These are phyloP conservation scores for Xestia c-nigrum DNA, from an alignment of 2,888 invertebrate species.

Conservation along the genomic window DNA sequence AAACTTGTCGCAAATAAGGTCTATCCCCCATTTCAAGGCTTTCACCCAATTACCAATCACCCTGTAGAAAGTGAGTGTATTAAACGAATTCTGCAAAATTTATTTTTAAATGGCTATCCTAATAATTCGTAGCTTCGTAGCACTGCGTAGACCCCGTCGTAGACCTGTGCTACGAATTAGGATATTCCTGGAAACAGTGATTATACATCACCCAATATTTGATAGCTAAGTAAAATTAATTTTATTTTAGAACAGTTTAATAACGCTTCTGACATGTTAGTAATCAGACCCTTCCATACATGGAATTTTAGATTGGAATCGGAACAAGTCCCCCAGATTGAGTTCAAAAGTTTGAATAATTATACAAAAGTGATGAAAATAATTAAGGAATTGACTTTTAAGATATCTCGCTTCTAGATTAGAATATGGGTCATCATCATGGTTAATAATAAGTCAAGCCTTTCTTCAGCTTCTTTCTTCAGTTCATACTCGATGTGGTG, in stretches of 20 bases:
- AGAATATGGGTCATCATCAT: background rate
- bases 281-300: background rate
- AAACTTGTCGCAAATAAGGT: too few species aligned
- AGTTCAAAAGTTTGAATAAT: background rate
- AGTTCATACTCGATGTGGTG: background rate
- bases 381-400: too few species aligned
- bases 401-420: too few species aligned
- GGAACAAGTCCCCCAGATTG: background rate
- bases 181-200: background rate
- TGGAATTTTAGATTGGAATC: background rate
- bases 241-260: background rate
- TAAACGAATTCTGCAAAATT: background rate
- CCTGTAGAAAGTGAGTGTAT: background rate
- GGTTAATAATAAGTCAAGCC: background rate
- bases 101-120: background rate
- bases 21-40: too few species aligned
- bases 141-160: background rate
- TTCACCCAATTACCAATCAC: too few species aligned
- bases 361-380: too few species aligned
- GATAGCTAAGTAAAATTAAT: background rate
- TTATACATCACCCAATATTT: background rate
- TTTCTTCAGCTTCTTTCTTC: background rate
- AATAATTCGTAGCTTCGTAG: slow-evolving; percentile 2
- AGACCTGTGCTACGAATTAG: background rate
- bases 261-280: background rate